Conservation (phyloP, 2,888 invertebrate genomes). For the Malthinus seriepunctatus region DNA sequence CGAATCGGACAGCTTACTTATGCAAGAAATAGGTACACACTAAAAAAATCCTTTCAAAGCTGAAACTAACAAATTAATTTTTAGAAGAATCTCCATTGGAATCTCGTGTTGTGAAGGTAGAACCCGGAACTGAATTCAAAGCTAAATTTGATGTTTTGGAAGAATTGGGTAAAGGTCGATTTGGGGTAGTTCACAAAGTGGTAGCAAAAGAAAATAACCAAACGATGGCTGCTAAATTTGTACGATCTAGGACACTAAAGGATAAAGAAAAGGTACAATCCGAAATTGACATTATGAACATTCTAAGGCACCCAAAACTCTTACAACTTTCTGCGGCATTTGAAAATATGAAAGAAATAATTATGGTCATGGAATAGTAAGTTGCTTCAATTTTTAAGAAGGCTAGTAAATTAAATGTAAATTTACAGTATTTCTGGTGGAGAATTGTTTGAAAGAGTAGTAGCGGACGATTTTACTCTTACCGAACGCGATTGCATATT, state of each 20-base stretch:
- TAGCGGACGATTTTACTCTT: conserved; percentile 88
- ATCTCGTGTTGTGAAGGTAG: conserved; percentile 54
- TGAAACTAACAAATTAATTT: conserved; percentile 17
- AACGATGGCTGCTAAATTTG: conserved; percentile 81
- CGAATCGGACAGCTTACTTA: conserved; percentile 59
- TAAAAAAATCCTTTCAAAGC: conserved; percentile 14
- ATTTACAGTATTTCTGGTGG: conserved; percentile 83
- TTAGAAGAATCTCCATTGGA: conserved; percentile 48
- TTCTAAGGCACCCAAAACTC: conserved; percentile 80
- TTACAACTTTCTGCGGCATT: conserved; percentile 83
- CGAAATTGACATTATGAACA: conserved; percentile 87
- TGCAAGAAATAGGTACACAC: conserved; percentile 46
- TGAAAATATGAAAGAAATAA: conserved; percentile 74
- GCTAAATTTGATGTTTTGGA: conserved; percentile 68
- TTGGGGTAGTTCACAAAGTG: conserved; percentile 71
- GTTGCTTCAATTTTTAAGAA: conserved; percentile 47
- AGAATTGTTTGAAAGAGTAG: conserved; percentile 90
- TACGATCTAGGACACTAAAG: conserved; percentile 72
- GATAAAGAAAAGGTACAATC: conserved; percentile 77
- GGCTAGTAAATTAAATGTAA: neutral
- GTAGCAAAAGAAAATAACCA: conserved; percentile 66
- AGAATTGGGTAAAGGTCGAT: conserved; percentile 76
- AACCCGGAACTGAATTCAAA: conserved; percentile 63
- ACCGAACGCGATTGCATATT: conserved; percentile 86
- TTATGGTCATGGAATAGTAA: conserved; percentile 92